These are phyloP conservation scores for Typhlichthys subterraneus DNA, from an alignment of 2,797 vertebrate genomes.

Conservation along the genomic window DNA sequence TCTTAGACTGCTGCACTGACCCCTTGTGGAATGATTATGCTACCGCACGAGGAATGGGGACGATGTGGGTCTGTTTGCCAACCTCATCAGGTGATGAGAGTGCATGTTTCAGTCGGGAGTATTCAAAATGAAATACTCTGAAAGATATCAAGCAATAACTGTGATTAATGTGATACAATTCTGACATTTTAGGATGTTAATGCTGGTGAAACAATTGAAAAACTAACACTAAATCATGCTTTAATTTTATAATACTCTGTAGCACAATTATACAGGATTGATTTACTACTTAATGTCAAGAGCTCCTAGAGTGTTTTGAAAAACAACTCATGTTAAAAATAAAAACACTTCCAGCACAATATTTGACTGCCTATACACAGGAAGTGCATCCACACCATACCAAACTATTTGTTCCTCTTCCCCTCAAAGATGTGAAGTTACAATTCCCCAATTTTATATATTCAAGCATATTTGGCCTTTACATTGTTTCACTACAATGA, in stretches of 20 bases:
- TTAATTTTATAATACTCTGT: too few species aligned
- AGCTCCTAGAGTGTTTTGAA: not conserved
- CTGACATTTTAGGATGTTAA: too few species aligned
- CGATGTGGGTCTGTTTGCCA: not conserved
- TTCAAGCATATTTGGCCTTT: constrained; percentile 45
- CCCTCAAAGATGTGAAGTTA: constrained; percentile 46
- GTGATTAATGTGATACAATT: too few species aligned
- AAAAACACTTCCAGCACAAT: constrained; percentile 47
- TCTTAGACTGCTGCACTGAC: constrained; percentile 56
- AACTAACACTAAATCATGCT: too few species aligned
- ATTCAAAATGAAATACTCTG: too few species aligned
- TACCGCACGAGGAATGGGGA: constrained; percentile 21
- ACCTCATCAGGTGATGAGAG: not conserved
- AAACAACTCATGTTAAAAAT: constrained; percentile 36
- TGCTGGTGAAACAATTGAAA: too few species aligned
- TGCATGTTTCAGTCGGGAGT: constrained; percentile 1
- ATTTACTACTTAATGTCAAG: too few species aligned
- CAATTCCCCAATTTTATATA: constrained; percentile 44
- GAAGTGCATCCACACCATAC: constrained; percentile 49
- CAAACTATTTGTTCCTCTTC: constrained; percentile 35
- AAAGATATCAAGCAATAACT: too few species aligned
- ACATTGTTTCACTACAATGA: constrained; percentile 39
- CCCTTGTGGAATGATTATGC: constrained; percentile 48
- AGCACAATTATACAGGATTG: too few species aligned
- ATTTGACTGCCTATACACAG: constrained; percentile 55